These are phyloP conservation scores for Chondrosia reniformis DNA, from an alignment of 37 sponge, comb jelly and placozoan species.

Conservation along the genomic window DNA sequence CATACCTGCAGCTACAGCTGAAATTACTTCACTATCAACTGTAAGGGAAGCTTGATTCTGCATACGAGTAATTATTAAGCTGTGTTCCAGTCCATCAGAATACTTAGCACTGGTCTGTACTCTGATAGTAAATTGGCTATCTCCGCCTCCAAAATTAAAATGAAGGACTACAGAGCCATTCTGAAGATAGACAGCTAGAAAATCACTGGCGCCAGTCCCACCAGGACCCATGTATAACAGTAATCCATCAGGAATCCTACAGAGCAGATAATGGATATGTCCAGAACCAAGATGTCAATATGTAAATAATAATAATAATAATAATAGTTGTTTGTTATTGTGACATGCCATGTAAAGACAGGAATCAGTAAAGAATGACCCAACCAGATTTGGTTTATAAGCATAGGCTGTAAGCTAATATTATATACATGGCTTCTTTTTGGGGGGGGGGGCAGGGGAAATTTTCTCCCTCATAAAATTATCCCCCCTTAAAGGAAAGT, in stretches of 20 bases:
- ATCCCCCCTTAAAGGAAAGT: too few species aligned
- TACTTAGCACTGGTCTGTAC: background rate
- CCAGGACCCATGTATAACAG: background rate
- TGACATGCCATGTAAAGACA: too few species aligned
- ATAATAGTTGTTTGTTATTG: background rate
- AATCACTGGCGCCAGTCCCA: background rate
- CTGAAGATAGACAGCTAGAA: slow-evolving; percentile 12
- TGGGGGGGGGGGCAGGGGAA: too few species aligned
- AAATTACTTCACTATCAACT: background rate
- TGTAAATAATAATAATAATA: background rate
- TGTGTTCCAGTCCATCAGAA: background rate
- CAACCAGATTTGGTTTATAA: too few species aligned
- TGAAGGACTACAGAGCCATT: slow-evolving; percentile 6
- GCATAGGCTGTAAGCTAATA: too few species aligned
- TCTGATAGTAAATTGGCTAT: background rate
- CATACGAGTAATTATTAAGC: background rate
- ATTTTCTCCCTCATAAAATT: too few species aligned
- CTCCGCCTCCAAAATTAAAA: slow-evolving; percentile 1
- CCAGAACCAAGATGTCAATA: background rate
- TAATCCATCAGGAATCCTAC: slow-evolving; percentile 11
- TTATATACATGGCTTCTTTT: too few species aligned
- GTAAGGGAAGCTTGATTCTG: background rate
- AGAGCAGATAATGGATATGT: background rate
- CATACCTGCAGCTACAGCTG: background rate
- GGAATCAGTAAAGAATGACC: too few species aligned